These are phyloP conservation scores for Sebastolobus altivelis DNA, from an alignment of 2,797 vertebrate species.

Conservation along the genomic window DNA sequence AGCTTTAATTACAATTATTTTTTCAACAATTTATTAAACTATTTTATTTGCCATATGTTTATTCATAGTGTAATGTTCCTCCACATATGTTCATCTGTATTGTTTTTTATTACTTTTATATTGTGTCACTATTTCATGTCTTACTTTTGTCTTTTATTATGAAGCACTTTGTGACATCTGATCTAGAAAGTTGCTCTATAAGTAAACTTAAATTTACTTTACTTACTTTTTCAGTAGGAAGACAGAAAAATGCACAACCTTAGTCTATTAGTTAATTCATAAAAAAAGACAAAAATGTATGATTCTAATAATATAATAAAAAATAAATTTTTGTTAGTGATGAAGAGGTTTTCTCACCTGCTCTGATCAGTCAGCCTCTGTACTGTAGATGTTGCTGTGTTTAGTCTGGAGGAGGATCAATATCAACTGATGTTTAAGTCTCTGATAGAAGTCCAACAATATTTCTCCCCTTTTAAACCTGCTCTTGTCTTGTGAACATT, in stretches of 20 bases:
- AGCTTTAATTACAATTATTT: too few relatives aligned
- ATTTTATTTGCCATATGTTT: fast-evolving
- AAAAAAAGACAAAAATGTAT: neutral
- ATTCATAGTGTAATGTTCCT: neutral
- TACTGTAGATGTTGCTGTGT: neutral
- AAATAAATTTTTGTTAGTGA: fast-evolving
- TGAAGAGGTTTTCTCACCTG: constrained; percentile 9
- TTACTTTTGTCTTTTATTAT: too few relatives aligned
- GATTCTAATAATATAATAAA: neutral
- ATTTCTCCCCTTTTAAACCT: neutral
- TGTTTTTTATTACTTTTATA: too few relatives aligned
- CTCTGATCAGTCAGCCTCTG: neutral
- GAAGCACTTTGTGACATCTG: neutral
- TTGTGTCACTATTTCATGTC: too few relatives aligned
- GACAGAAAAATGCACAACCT: too few relatives aligned
- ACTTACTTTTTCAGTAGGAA: too few relatives aligned
- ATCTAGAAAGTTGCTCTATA: neutral
- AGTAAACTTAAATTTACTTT: fast-evolving
- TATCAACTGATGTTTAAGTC: neutral
- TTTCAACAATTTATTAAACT: too few relatives aligned
- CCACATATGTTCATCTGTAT: neutral
- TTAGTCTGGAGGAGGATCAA: neutral
- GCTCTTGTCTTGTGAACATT: neutral
- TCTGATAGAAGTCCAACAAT: too few relatives aligned
- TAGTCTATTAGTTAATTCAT: neutral